phyloP scores from a whole-genome alignment of 2,113 vertebrate species.

The Tragelaphus buxtoni region DNA sequence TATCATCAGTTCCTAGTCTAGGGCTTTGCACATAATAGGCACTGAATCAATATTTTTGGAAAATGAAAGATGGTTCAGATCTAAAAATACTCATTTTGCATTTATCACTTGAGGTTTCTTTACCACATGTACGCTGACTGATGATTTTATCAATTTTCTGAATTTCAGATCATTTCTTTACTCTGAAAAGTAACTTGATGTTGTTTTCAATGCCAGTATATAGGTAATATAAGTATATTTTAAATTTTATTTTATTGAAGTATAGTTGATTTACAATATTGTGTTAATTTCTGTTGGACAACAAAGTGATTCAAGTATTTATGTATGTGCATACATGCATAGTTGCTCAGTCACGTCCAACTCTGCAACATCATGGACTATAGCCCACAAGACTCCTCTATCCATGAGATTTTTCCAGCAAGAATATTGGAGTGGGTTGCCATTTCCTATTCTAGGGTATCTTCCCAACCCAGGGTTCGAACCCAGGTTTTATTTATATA shows the following conservation, averaged over 20 bases:
- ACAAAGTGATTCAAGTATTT: not conserved
- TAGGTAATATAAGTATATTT: not conserved
- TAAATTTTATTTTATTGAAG: not conserved
- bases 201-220: not conserved
- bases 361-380: not conserved
- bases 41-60: not conserved
- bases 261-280: not conserved
- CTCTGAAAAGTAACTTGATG: not conserved
- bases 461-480: not conserved
- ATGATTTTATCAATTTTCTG: not conserved
- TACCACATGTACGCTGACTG: not conserved
- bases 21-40: not conserved
- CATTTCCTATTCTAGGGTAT: not conserved
- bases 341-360: not conserved
- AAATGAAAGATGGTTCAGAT: not conserved
- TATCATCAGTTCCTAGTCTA: not conserved
- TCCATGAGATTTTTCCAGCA: not conserved
- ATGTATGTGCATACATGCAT: fast-evolving
- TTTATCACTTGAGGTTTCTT: not conserved
- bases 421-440: not conserved
- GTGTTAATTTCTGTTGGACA: not conserved
- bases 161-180: not conserved
- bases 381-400: not conserved
- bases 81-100: not conserved
- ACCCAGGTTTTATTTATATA: not conserved